phyloP scores from a whole-genome alignment of 2,113 vertebrate genomes.

The Nycticryphes semicollaris region DNA sequence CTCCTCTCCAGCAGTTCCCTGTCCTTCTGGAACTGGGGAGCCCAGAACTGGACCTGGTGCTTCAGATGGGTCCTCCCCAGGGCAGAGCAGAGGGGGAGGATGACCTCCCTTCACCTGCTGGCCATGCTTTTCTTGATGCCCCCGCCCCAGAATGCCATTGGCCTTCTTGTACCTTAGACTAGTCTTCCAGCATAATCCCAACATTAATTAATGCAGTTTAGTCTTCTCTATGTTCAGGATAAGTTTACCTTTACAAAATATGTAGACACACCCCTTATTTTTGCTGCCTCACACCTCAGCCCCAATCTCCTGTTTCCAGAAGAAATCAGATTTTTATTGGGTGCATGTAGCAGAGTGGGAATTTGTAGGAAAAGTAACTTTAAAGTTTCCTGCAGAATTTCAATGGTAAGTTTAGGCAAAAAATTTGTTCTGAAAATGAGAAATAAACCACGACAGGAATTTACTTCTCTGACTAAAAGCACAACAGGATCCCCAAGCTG shows the following conservation, averaged over 20 bases:
- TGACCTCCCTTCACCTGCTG: too few species aligned
- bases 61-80: too few species aligned
- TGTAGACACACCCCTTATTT: rapidly evolving
- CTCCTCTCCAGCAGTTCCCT: too few species aligned
- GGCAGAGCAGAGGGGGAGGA: too few species aligned
- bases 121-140: too few species aligned
- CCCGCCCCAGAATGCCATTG: too few species aligned
- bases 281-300: neutral
- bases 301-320: neutral
- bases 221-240: neutral
- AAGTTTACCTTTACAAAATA: neutral
- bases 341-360: neutral
- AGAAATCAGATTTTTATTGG: neutral
- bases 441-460: neutral
- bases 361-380: too few species aligned
- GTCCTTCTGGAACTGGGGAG: too few species aligned
- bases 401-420: neutral
- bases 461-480: neutral
- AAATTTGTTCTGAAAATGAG: neutral
- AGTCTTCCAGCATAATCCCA: too few species aligned
- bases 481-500: neutral
- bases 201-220: too few species aligned
- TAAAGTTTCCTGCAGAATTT: neutral
- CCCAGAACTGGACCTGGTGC: too few species aligned
- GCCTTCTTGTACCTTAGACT: neutral